These are phyloP conservation scores for Gallinago media DNA, from an alignment of 2,113 vertebrate genomes.

Conservation along the genomic window DNA sequence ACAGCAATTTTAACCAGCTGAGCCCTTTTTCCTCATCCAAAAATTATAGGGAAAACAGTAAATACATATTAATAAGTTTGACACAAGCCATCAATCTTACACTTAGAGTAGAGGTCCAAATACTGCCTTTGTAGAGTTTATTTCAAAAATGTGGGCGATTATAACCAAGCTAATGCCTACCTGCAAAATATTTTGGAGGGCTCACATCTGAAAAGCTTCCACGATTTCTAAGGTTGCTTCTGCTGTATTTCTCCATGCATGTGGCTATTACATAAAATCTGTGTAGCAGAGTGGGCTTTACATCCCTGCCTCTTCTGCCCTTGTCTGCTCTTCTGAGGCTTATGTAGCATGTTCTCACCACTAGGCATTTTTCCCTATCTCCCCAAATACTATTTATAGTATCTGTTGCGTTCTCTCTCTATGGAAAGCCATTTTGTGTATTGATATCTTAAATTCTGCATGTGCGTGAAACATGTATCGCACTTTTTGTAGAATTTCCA, in stretches of 20 bases:
- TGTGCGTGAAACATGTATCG: background rate
- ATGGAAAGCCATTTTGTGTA: background rate
- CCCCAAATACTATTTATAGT: background rate
- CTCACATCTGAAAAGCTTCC: background rate
- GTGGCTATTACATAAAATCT: background rate
- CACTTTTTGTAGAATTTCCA: background rate
- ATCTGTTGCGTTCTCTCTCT: rapidly evolving
- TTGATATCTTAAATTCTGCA: background rate
- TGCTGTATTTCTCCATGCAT: background rate
- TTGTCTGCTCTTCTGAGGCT: background rate
- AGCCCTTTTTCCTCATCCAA: background rate
- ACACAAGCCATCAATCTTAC: background rate
- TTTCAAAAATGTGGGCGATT: background rate
- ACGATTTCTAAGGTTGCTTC: rapidly evolving
- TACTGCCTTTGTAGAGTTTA: background rate
- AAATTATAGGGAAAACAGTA: background rate
- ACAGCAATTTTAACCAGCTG: background rate
- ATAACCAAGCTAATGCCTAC: background rate
- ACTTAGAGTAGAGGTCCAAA: background rate
- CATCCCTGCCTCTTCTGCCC: background rate
- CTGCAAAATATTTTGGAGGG: background rate
- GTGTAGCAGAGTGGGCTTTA: background rate
- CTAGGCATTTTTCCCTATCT: background rate
- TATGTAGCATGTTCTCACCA: background rate
- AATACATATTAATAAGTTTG: background rate